Percentiles rank a stretch among this genome's conserved stretches.
These are phyloP conservation scores for Zoroaster sp. DNA, from an alignment of 53 echinoderm and acorn worm species.

Conservation along the genomic window DNA sequence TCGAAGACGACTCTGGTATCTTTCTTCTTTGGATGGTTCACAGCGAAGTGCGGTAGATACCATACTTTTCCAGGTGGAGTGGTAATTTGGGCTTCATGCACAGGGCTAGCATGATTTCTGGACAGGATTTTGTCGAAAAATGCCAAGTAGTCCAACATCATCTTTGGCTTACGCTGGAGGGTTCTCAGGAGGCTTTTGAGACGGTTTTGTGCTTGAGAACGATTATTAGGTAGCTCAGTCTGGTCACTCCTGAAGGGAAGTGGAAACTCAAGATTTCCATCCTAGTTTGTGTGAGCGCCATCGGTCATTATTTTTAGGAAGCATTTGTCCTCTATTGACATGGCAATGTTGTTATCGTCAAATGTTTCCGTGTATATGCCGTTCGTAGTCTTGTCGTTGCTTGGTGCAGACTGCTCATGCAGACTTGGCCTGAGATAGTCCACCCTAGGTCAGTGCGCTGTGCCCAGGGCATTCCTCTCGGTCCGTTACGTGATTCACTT, in stretches of 20 bases:
- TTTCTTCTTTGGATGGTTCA: constrained; percentile 48
- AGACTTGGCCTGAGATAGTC: constrained; percentile 62
- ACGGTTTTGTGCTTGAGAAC: background rate
- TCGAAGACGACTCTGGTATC: constrained; percentile 60
- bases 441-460: constrained; percentile 65
- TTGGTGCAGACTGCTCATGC: background rate
- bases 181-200: background rate
- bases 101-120: background rate
- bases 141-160: background rate
- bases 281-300: constrained; percentile 24
- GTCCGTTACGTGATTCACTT: constrained; percentile 60
- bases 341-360: constrained; percentile 9
- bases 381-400: background rate
- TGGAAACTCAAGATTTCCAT: constrained; percentile 44
- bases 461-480: constrained; percentile 63
- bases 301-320: constrained; percentile 25
- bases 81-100: background rate
- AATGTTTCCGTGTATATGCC: constrained; percentile 20
- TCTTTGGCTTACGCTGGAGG: background rate
- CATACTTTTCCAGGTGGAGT: background rate
- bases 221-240: constrained; percentile 2
- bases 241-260: background rate
- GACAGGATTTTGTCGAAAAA: constrained; percentile 4
- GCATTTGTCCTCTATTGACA: constrained; percentile 53
- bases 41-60: constrained; percentile 64